phyloP scores from a whole-genome alignment of 2,888 invertebrate species.

The Hetaerina titia region DNA sequence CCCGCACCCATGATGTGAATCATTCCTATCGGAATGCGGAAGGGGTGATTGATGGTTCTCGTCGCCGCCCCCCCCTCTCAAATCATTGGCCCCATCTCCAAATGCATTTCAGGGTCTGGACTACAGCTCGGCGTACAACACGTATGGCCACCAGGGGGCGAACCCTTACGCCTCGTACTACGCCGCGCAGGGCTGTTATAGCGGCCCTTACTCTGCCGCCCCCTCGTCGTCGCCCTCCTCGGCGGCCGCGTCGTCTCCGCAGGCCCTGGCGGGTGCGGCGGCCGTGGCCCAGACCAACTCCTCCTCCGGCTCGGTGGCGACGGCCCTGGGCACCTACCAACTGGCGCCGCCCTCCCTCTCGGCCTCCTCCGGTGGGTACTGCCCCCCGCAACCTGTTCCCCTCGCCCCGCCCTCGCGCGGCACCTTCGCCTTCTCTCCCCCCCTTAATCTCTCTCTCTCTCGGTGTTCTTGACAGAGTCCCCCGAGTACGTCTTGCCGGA shows the following conservation, averaged over 20 bases:
- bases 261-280: background rate
- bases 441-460: background rate
- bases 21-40: slow-evolving; percentile 76
- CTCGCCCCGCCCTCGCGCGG: too few relatives aligned
- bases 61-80: background rate
- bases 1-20: too few relatives aligned
- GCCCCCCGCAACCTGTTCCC: background rate
- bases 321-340: background rate
- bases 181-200: slow-evolving; percentile 73
- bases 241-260: slow-evolving; percentile 28
- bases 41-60: slow-evolving; percentile 76
- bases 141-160: slow-evolving; percentile 31
- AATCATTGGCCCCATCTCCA: background rate
- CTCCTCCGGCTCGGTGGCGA: background rate
- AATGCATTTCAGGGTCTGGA: slow-evolving; percentile 77
- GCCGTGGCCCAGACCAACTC: background rate
- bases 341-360: slow-evolving; percentile 62
- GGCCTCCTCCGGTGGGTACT: slow-evolving; percentile 80
- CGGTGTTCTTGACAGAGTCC: slow-evolving; percentile 68
- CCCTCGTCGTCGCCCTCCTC: slow-evolving; percentile 16
- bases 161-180: slow-evolving; percentile 50
- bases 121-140: slow-evolving; percentile 77
- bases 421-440: background rate
- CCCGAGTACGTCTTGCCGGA: slow-evolving; percentile 71
- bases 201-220: slow-evolving; percentile 72